These are phyloP conservation scores for Netelia virgata DNA, from an alignment of 2,888 invertebrate genomes.

Conservation along the genomic window DNA sequence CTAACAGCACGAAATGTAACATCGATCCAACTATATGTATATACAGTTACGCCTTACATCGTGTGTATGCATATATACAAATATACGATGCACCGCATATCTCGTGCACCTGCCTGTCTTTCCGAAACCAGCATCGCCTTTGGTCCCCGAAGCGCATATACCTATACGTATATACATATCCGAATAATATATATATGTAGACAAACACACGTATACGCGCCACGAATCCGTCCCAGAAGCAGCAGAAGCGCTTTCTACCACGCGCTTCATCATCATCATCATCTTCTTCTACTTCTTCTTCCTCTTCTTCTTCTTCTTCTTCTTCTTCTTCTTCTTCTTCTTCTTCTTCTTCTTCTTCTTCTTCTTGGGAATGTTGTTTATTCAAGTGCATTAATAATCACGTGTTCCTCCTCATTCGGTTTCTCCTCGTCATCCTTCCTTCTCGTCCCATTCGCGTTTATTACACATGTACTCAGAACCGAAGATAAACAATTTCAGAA, in stretches of 20 bases:
- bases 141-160: slow-evolving; percentile 46
- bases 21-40: neutral
- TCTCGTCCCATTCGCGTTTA: neutral
- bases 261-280: slow-evolving; percentile 54
- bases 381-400: slow-evolving; percentile 66
- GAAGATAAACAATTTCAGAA: slow-evolving; percentile 36
- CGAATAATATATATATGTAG: neutral
- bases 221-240: slow-evolving; percentile 59
- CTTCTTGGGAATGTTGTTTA: slow-evolving; percentile 57
- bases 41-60: neutral
- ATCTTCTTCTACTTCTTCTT: slow-evolving; percentile 26
- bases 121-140: slow-evolving; percentile 61
- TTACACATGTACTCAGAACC: slow-evolving; percentile 21
- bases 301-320: slow-evolving; percentile 19
- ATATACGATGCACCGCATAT: slow-evolving; percentile 39
- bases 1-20: slow-evolving; percentile 26
- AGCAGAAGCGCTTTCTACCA: slow-evolving; percentile 61
- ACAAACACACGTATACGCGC: slow-evolving; percentile 43
- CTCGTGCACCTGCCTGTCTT: slow-evolving; percentile 68
- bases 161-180: neutral
- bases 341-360: slow-evolving; percentile 50
- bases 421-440: slow-evolving; percentile 8
- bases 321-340: slow-evolving; percentile 54
- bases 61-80: neutral
- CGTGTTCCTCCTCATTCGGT: slow-evolving; percentile 34